Conservation (phyloP, 2,888 invertebrate species). For the Ctena decussata region DNA sequence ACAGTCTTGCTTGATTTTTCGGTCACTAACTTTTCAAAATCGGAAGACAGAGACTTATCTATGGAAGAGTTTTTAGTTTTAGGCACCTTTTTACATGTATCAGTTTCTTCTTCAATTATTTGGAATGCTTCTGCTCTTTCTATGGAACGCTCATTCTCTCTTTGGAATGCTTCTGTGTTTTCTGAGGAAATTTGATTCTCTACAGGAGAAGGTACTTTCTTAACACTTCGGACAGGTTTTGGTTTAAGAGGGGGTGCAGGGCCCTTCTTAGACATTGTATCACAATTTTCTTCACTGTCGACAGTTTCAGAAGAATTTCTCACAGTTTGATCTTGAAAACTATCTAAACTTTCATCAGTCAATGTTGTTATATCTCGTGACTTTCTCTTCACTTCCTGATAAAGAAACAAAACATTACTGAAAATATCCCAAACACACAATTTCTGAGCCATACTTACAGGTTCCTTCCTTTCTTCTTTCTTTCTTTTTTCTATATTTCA, state of each 20-base stretch:
- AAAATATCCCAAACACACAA: too few species aligned
- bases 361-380: slow-evolving; percentile 61
- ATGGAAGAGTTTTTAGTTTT: not conserved
- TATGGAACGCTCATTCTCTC: not conserved
- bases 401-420: not conserved
- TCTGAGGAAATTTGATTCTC: too few species aligned
- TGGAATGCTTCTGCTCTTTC: slow-evolving; percentile 4
- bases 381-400: slow-evolving; percentile 57
- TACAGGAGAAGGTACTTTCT: not conserved
- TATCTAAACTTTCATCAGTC: slow-evolving; percentile 54
- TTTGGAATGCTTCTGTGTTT: not conserved
- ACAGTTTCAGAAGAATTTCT: not conserved
- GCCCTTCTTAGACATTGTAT: not conserved
- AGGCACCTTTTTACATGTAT: not conserved
- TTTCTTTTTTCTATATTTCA: too few species aligned
- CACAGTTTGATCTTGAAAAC: slow-evolving; percentile 28
- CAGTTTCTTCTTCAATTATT: not conserved
- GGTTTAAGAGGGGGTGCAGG: not conserved
- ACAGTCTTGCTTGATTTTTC: slow-evolving; percentile 2
- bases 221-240: not conserved
- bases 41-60: not conserved
- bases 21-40: slow-evolving; percentile 1
- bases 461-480: too few species aligned
- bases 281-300: not conserved
- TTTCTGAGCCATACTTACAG: too few species aligned